A percentile compares a stretch with the other conserved stretches of the same genome.
Evolutionary conservation across 2,888 invertebrate genomes (phyloP).

Genomic region (Lapara coniferarum): DNA sequence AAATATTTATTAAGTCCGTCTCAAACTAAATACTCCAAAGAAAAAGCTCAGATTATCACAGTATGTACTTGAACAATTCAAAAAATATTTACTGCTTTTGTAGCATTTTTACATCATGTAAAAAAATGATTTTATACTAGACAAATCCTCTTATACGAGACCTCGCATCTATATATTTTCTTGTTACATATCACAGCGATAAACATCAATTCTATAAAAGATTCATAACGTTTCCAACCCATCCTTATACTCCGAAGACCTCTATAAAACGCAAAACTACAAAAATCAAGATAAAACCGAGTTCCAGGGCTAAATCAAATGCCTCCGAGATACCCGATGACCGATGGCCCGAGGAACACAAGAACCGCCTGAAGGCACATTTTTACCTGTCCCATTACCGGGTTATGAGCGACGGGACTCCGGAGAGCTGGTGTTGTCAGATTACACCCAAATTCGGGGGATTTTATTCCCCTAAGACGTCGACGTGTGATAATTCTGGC

Average conservation of each 20-base stretch:
- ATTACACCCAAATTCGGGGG: constrained; percentile 15
- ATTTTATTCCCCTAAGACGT: neutral
- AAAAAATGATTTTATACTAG: too few species aligned
- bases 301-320: constrained; percentile 11
- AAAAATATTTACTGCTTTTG: too few species aligned
- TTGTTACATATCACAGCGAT: too few species aligned
- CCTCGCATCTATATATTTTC: too few species aligned
- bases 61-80: too few species aligned
- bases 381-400: constrained; percentile 41
- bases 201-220: neutral
- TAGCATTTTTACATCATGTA: too few species aligned
- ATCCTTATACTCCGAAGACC: neutral
- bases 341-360: constrained; percentile 22
- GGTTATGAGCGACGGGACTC: constrained; percentile 37
- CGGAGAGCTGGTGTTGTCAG: constrained; percentile 31
- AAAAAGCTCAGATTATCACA: too few species aligned
- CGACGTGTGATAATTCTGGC: constrained; percentile 12
- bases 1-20: too few species aligned
- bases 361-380: constrained; percentile 30
- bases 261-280: neutral
- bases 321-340: constrained; percentile 18
- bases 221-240: neutral
- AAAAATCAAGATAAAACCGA: constrained; percentile 15
- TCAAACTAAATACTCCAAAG: too few species aligned
- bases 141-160: too few species aligned